A percentile compares a stretch with the other conserved stretches of the same genome.
Evolutionary conservation across 2,797 vertebrate species (phyloP).

Genomic region (Nannoperca obscura): DNA sequence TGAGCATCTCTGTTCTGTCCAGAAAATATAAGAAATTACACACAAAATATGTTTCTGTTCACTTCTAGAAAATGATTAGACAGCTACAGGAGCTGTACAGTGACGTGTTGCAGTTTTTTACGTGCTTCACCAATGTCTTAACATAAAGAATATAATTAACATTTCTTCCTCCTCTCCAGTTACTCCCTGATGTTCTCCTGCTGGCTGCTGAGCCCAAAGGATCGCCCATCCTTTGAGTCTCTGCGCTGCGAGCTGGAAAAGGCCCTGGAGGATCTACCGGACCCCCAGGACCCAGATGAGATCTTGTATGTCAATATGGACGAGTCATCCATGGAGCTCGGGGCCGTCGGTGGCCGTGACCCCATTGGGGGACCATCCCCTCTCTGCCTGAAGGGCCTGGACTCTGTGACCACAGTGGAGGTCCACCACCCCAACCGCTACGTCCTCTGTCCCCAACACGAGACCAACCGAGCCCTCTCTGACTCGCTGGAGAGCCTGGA

Average conservation of each 20-base stretch:
- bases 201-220: constrained; percentile 92
- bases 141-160: background rate
- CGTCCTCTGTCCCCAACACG: constrained; percentile 91
- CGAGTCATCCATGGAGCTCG: constrained; percentile 85
- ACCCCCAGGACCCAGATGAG: constrained; percentile 89
- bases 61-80: background rate
- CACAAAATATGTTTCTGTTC: background rate
- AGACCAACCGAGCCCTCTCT: constrained; percentile 78
- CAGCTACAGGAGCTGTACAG: background rate
- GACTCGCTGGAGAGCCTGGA: constrained; percentile 86
- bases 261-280: constrained; percentile 88
- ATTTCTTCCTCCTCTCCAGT: constrained; percentile 68
- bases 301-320: constrained; percentile 97
- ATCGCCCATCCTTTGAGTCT: constrained; percentile 88
- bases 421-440: constrained; percentile 90
- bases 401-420: constrained; percentile 86
- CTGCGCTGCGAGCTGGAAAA: constrained; percentile 90
- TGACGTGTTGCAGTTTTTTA: background rate
- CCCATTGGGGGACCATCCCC: constrained; percentile 56
- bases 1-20: background rate
- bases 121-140: background rate
- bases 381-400: constrained; percentile 84
- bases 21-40: background rate
- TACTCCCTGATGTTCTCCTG: constrained; percentile 92
- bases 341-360: constrained; percentile 89